Evolutionary conservation across 1,140 invertebrate genomes (phyloP).

Genomic region (Lineus longissimus): DNA sequence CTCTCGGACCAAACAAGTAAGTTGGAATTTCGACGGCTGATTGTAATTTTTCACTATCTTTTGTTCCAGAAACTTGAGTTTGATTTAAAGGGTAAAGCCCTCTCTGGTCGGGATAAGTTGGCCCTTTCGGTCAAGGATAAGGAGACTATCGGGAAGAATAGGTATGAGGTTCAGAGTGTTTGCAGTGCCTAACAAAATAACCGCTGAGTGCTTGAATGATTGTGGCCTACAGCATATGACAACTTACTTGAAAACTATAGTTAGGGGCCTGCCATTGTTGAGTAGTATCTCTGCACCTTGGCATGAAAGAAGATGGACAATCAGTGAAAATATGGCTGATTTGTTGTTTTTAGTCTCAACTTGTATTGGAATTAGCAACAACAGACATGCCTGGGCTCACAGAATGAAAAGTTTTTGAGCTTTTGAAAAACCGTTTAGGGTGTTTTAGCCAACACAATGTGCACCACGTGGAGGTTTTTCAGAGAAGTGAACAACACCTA

Average conservation of each 20-base stretch:
- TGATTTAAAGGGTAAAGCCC: constrained; percentile 33
- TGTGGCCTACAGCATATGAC: constrained; percentile 1
- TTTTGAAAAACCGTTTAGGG: too few relatives aligned
- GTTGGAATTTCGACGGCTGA: not conserved
- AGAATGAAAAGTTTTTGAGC: too few relatives aligned
- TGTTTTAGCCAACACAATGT: too few relatives aligned
- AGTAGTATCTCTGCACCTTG: too few relatives aligned
- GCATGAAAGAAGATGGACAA: too few relatives aligned
- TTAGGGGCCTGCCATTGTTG: not conserved
- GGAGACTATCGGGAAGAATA: constrained; percentile 48
- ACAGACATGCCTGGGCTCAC: too few relatives aligned
- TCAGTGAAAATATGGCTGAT: too few relatives aligned
- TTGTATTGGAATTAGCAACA: too few relatives aligned
- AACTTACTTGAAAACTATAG: not conserved
- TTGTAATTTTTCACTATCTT: constrained; percentile 14
- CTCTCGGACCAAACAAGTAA: constrained; percentile 49
- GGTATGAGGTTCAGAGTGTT: constrained; percentile 26
- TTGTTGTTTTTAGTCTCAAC: too few relatives aligned
- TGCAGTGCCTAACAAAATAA: not conserved
- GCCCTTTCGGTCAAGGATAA: constrained; percentile 40
- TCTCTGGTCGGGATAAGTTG: constrained; percentile 34
- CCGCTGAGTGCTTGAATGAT: too few relatives aligned
- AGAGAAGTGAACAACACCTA: too few relatives aligned
- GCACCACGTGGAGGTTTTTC: too few relatives aligned
- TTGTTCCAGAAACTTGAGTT: constrained; percentile 42